Conservation (phyloP, 2,113 vertebrate genomes). For the Serinus canaria region DNA sequence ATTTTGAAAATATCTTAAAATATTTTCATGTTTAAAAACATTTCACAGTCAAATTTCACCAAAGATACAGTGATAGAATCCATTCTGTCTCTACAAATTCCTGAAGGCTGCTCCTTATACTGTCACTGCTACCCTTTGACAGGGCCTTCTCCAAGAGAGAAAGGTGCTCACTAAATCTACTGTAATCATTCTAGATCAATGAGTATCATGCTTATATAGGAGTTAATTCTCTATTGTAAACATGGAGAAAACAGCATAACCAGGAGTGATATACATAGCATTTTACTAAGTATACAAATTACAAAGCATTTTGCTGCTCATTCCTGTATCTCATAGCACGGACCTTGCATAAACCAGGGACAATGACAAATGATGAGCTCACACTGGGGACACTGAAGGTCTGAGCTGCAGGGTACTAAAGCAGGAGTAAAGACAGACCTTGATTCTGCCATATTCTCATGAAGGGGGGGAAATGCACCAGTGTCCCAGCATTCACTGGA, state of each 20-base stretch:
- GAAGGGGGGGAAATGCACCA: fast-evolving
- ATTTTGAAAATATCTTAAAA: neutral
- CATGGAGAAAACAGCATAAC: neutral
- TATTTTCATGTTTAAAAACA: neutral
- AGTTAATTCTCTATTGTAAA: neutral
- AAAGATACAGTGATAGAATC: neutral
- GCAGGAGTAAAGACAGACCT: neutral
- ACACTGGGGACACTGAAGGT: neutral
- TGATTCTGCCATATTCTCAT: neutral
- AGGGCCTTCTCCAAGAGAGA: neutral
- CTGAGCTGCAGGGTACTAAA: neutral
- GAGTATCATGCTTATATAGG: neutral
- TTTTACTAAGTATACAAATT: neutral
- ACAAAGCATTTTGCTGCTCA: neutral
- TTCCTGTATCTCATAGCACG: neutral
- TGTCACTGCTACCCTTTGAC: neutral
- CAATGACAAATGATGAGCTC: neutral
- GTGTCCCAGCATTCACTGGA: neutral
- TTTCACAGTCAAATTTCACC: neutral
- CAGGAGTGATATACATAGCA: neutral
- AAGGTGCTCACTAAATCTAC: neutral
- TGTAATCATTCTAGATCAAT: neutral
- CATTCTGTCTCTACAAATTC: neutral
- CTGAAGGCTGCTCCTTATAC: neutral
- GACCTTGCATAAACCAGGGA: neutral